Conservation (phyloP, 2,888 invertebrate genomes). For the Apamea epomidion region DNA sequence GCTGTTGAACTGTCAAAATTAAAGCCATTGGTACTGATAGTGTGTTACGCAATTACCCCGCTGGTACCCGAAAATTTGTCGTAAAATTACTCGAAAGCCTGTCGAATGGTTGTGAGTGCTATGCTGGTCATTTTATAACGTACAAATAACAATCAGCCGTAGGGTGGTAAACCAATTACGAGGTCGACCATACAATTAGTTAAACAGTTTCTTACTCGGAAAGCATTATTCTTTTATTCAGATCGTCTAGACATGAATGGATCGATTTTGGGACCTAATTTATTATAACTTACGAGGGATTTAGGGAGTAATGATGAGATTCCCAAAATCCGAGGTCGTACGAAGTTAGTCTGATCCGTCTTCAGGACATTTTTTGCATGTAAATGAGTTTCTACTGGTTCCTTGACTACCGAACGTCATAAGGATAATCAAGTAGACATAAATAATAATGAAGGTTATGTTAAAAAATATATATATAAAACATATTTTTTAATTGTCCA, state of each 20-base stretch:
- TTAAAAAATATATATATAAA: too few relatives aligned
- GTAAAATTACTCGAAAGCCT: too few relatives aligned
- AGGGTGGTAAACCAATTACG: neutral
- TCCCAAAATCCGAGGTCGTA: neutral
- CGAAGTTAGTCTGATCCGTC: neutral
- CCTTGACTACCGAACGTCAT: neutral
- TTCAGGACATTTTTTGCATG: neutral
- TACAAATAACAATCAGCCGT: neutral
- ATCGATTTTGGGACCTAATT: conserved; percentile 5
- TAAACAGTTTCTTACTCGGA: neutral
- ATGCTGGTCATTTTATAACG: neutral
- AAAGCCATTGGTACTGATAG: too few relatives aligned
- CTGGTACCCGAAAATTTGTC: too few relatives aligned
- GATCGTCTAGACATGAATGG: conserved; percentile 7
- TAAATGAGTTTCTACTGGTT: neutral
- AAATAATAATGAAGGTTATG: too few relatives aligned
- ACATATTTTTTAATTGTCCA: too few relatives aligned
- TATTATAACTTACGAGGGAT: neutral
- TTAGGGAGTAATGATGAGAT: neutral
- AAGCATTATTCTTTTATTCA: neutral
- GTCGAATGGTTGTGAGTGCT: too few relatives aligned
- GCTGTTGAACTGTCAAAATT: too few relatives aligned
- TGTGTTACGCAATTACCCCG: too few relatives aligned
- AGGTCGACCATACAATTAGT: neutral
- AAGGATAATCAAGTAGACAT: too few relatives aligned